Evolutionary conservation across 1,140 invertebrate genomes (phyloP).

Genomic region (Trichonephila clavipes): DNA sequence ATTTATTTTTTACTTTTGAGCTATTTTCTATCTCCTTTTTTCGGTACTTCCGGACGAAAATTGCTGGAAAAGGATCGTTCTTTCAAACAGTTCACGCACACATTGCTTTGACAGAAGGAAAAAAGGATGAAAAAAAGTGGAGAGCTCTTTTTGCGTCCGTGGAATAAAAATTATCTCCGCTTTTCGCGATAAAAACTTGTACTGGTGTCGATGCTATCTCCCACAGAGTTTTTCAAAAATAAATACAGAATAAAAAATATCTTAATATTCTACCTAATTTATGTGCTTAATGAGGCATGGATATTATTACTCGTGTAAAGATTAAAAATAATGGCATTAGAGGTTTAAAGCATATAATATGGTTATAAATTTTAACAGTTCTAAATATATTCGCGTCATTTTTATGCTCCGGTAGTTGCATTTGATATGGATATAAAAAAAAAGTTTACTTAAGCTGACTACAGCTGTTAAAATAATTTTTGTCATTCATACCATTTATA

Average conservation of each 20-base stretch:
- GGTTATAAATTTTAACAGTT: too few relatives aligned
- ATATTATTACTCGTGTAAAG: background rate
- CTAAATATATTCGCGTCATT: too few relatives aligned
- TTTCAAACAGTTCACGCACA: constrained; percentile 63
- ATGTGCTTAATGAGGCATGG: background rate
- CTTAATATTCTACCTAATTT: background rate
- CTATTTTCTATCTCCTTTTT: constrained; percentile 7
- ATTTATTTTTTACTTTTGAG: constrained; percentile 11
- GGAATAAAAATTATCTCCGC: background rate
- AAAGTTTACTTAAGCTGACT: too few relatives aligned
- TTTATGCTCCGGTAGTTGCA: too few relatives aligned
- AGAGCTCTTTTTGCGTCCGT: background rate
- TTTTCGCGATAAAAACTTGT: background rate
- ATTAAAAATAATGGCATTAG: too few relatives aligned
- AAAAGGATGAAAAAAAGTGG: background rate
- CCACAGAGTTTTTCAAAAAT: background rate
- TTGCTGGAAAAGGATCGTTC: constrained; percentile 63
- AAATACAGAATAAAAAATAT: background rate
- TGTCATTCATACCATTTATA: too few relatives aligned
- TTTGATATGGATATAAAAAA: too few relatives aligned
- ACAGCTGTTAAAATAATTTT: too few relatives aligned
- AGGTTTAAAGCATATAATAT: too few relatives aligned
- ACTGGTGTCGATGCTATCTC: background rate
- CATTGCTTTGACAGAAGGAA: background rate
- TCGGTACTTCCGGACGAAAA: constrained; percentile 56